Evolutionary conservation across 2,113 vertebrate genomes (phyloP).

Genomic region (Prinia subflava): DNA sequence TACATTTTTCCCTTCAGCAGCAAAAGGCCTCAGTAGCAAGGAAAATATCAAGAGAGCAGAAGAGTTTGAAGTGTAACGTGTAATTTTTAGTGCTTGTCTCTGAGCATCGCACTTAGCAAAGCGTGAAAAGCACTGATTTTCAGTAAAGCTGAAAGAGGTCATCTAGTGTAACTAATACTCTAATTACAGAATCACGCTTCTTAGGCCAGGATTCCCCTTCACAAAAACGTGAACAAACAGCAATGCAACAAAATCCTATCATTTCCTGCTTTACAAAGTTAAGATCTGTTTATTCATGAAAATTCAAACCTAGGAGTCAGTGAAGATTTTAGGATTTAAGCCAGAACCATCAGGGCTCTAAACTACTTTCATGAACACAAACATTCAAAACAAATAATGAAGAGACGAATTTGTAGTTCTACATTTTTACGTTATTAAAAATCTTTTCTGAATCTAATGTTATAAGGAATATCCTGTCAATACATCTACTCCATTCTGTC

Average conservation of each 20-base stretch:
- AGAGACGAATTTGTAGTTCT: neutral
- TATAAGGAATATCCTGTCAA: neutral
- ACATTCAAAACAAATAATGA: neutral
- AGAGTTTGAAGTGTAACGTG: neutral
- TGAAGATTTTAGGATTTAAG: neutral
- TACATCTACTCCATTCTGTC: neutral
- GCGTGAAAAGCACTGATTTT: neutral
- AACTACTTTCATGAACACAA: neutral
- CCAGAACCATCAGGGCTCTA: neutral
- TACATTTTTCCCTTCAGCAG: conserved; percentile 16
- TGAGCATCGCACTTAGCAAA: neutral
- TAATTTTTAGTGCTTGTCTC: neutral
- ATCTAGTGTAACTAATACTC: conserved; percentile 35
- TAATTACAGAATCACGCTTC: neutral
- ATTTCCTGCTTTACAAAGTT: neutral
- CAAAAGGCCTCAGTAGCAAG: neutral
- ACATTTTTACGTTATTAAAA: neutral
- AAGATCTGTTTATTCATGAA: neutral
- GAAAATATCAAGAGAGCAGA: neutral
- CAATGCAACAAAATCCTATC: neutral
- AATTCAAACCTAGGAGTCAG: neutral
- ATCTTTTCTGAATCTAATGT: neutral
- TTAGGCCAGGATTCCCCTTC: neutral
- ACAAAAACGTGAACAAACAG: neutral
- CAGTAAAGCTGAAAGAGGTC: neutral